Percentiles rank a stretch among this genome's conserved stretches.
Evolutionary conservation across 2,888 invertebrate genomes (phyloP).

Genomic region (Coleophora deauratella): DNA sequence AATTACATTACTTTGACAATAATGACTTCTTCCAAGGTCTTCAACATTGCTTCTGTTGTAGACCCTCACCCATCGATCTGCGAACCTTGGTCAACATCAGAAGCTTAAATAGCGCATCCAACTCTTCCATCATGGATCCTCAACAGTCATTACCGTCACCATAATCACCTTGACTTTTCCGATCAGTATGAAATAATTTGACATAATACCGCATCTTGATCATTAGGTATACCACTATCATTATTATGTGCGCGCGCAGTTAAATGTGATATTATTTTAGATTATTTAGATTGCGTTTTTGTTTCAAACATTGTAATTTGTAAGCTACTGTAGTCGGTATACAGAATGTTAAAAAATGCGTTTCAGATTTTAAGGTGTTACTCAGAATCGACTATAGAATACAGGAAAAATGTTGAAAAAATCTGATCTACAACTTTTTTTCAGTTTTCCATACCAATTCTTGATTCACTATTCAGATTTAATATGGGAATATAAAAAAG

Average conservation of each 20-base stretch:
- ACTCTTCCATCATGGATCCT: neutral
- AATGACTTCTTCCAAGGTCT: too few species aligned
- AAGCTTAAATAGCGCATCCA: conserved; percentile 24
- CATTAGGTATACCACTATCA: conserved; percentile 27
- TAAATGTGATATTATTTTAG: conserved; percentile 5
- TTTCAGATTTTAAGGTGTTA: too few species aligned
- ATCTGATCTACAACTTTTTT: too few species aligned
- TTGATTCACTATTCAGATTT: too few species aligned
- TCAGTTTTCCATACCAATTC: too few species aligned
- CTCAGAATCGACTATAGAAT: too few species aligned
- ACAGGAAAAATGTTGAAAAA: too few species aligned
- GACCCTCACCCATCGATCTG: too few species aligned
- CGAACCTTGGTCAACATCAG: neutral
- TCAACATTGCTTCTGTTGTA: too few species aligned
- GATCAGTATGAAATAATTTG: conserved; percentile 69
- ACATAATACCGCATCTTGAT: conserved; percentile 54
- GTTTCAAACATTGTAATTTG: conserved; percentile 10
- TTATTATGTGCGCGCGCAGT: conserved; percentile 1
- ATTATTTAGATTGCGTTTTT: conserved; percentile 32
- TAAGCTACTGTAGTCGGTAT: neutral
- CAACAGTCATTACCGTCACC: conserved; percentile 44
- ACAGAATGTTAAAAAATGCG: too few species aligned
- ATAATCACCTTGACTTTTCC: conserved; percentile 71
- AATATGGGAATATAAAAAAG: too few species aligned
- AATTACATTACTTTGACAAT: too few species aligned